A percentile compares a stretch with the other conserved stretches of the same genome.
Evolutionary conservation across 2,797 vertebrate species (phyloP).

Genomic region (Fratercula arctica): DNA sequence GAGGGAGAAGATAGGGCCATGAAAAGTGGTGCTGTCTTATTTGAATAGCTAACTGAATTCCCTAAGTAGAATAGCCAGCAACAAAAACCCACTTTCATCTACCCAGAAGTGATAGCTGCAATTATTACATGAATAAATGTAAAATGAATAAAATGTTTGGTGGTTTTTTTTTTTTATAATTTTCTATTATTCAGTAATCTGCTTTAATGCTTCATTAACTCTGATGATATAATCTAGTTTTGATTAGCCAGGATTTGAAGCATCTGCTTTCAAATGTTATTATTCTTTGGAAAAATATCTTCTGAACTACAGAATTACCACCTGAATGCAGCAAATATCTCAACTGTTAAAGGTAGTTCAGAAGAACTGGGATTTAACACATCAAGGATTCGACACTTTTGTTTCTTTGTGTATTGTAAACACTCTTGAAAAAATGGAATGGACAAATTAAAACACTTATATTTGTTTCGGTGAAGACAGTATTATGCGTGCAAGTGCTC

Average conservation of each 20-base stretch:
- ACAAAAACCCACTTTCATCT: neutral
- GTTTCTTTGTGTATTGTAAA: neutral
- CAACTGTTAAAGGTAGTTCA: neutral
- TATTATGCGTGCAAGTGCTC: neutral
- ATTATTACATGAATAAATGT: neutral
- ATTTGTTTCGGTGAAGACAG: neutral
- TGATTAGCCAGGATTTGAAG: neutral
- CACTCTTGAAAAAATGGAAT: neutral
- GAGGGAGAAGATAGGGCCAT: neutral
- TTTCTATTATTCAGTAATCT: conserved; percentile 8
- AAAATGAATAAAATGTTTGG: neutral
- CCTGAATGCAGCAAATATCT: neutral
- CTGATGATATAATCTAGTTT: conserved; percentile 13
- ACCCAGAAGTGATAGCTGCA: neutral
- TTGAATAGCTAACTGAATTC: neutral
- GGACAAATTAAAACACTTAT: neutral
- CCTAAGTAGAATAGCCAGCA: neutral
- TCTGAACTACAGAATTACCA: neutral
- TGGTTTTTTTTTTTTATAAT: neutral
- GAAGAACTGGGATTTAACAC: neutral
- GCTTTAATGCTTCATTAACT: conserved; percentile 45
- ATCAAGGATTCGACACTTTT: neutral
- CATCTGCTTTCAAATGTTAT: neutral
- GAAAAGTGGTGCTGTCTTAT: neutral
- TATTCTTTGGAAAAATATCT: neutral